Evolutionary conservation across 2,797 vertebrate genomes (phyloP), one percentile per base, ranked within the genome.

Genomic region (Enteromius paludinosus): DNA sequence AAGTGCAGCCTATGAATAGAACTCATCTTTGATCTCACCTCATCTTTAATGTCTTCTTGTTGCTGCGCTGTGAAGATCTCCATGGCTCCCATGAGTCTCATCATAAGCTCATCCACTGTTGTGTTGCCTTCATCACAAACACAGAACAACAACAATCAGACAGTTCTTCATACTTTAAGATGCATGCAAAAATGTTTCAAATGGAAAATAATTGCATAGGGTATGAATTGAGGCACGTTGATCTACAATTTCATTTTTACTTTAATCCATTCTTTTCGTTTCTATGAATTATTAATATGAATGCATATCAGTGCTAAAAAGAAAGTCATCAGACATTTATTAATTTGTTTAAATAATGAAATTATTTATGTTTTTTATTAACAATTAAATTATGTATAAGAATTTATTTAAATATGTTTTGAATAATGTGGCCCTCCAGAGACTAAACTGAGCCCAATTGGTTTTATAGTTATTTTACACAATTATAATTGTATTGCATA

Each of bases 31-130:
- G 23, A 52, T 7, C 92, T 92, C 93, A 99, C 98, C 97, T 99
- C 98, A 89, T 99, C 98, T 90, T 97, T 98, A 91, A 99, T 99
- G 91, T 99, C 98, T 90, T 99, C 98, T 89, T 98, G 97, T 86
- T 99, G 98, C 90, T 99, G 98, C 89, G 97, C 97, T 89, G 96
- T 96, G 91, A 99, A 99, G 93, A 99, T 99, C 92, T 99, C 98
- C 97, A 98, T 96, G 0, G 98, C 98, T 83, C 97, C 97, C 96
- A 99, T 99, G 92, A 99, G 95, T 93, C 98, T 96, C 98, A 99
- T 99, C 98, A 99, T 99, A 88, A 99, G 94, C 91, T 99, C 98
- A 84, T 99, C 98, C 92, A 99, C 98, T 87, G 98, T 97, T 69
- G 98, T 98, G 94, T 99, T 99, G 88, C 98, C 98, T 99, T 87